Evolutionary conservation across 2,888 invertebrate genomes (phyloP).

Genomic region (Hyalella azteca): DNA sequence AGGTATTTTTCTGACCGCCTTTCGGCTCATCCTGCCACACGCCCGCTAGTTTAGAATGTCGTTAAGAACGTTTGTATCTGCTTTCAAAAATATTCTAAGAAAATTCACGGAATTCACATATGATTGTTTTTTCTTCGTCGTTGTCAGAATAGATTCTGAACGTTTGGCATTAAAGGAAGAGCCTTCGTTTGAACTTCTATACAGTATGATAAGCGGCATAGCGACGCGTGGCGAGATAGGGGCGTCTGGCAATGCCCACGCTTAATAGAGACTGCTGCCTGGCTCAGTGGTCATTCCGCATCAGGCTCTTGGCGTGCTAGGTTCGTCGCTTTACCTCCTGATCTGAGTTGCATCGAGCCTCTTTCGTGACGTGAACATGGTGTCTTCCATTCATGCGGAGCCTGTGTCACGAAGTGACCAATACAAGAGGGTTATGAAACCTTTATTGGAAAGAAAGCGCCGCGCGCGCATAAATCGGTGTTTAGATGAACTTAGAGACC

Average conservation of each 20-base stretch:
- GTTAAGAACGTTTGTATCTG: background rate
- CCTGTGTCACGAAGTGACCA: constrained; percentile 58
- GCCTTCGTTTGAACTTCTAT: too few relatives aligned
- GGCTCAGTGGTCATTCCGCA: constrained; percentile 35
- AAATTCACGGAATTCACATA: too few relatives aligned
- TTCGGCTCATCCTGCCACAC: background rate
- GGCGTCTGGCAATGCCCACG: constrained; percentile 5
- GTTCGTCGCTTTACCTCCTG: background rate
- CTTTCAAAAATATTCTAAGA: too few relatives aligned
- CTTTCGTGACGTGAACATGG: constrained; percentile 41
- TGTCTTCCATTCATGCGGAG: constrained; percentile 52
- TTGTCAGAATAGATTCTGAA: too few relatives aligned
- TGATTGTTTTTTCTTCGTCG: too few relatives aligned
- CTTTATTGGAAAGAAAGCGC: constrained; percentile 85
- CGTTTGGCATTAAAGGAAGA: too few relatives aligned
- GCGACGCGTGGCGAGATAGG: constrained; percentile 18
- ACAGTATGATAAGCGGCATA: background rate
- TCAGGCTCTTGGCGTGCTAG: background rate
- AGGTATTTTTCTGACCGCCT: background rate
- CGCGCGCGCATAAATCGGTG: constrained; percentile 89
- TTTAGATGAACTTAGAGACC: constrained; percentile 85
- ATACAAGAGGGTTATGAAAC: constrained; percentile 77
- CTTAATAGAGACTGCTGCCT: background rate
- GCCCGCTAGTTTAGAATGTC: background rate
- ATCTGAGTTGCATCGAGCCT: background rate